phyloP scores from a whole-genome alignment of 1,140 invertebrate genomes.

The Sarcophaga bullata region DNA sequence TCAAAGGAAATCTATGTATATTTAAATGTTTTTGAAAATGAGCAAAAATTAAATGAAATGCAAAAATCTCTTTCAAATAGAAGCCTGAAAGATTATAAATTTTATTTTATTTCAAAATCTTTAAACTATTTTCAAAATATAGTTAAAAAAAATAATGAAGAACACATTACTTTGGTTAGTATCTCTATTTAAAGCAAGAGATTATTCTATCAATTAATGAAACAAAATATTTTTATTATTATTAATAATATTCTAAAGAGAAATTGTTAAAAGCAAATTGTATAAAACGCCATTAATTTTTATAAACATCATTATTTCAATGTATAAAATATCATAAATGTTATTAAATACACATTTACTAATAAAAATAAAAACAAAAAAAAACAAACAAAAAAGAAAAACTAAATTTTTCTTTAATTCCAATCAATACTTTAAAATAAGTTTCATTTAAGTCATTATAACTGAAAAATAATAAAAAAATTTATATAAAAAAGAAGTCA shows the following conservation, averaged over 20 bases:
- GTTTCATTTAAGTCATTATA: not conserved
- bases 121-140: not conserved
- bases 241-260: too few relatives aligned
- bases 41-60: too few relatives aligned
- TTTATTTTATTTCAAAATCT: not conserved
- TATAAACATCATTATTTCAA: slow-evolving; percentile 22
- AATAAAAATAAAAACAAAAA: not conserved
- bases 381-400: too few relatives aligned
- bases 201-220: too few relatives aligned
- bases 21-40: too few relatives aligned
- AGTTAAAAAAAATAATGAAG: not conserved
- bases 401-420: too few relatives aligned
- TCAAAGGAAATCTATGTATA: too few relatives aligned
- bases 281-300: slow-evolving; percentile 22
- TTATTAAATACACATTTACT: not conserved
- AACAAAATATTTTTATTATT: too few relatives aligned
- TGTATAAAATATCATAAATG: slow-evolving; percentile 22
- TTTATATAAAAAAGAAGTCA: not conserved
- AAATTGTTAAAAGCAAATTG: too few relatives aligned
- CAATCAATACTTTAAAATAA: too few relatives aligned
- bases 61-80: too few relatives aligned
- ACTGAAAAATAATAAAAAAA: not conserved
- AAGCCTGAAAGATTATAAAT: too few relatives aligned
- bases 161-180: not conserved
- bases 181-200: not conserved